Percentiles rank a stretch among this genome's conserved stretches.
Conservation (phyloP, 2,113 vertebrate species). For the Ondatra zibethicus region DNA sequence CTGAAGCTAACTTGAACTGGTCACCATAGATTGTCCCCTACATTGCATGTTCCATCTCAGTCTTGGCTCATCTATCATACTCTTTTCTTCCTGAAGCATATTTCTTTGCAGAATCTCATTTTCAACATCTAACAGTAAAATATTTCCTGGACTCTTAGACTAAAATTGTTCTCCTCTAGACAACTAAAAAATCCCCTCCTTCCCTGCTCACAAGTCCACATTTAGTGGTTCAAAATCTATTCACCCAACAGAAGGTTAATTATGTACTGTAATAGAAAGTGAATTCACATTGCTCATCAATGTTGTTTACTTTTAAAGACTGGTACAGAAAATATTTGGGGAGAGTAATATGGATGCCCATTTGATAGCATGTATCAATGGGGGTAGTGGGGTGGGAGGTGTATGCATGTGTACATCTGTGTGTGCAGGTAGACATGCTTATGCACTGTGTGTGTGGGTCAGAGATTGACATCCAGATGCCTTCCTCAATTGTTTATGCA, state of each 20-base stretch:
- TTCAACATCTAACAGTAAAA: background rate
- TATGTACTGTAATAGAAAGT: background rate
- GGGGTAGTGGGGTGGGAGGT: background rate
- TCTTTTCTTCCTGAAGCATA: background rate
- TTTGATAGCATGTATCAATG: background rate
- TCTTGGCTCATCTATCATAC: background rate
- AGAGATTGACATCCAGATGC: background rate
- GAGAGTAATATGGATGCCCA: background rate
- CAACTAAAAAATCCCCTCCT: background rate
- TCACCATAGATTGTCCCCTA: background rate
- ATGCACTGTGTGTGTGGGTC: background rate
- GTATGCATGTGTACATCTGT: background rate
- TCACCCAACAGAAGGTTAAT: background rate
- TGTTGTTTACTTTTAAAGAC: background rate
- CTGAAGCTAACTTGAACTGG: background rate
- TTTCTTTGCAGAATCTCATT: background rate
- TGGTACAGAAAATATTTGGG: background rate
- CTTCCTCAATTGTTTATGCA: background rate
- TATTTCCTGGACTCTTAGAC: background rate
- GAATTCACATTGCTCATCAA: background rate
- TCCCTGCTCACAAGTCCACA: background rate
- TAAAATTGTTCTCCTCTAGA: background rate
- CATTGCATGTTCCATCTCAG: background rate
- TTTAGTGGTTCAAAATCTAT: background rate
- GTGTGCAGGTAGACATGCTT: background rate